A percentile compares a stretch with the other conserved stretches of the same genome.
These are phyloP conservation scores for Ommatoiulus sabulosus DNA, from an alignment of 2,888 invertebrate genomes.

Conservation along the genomic window DNA sequence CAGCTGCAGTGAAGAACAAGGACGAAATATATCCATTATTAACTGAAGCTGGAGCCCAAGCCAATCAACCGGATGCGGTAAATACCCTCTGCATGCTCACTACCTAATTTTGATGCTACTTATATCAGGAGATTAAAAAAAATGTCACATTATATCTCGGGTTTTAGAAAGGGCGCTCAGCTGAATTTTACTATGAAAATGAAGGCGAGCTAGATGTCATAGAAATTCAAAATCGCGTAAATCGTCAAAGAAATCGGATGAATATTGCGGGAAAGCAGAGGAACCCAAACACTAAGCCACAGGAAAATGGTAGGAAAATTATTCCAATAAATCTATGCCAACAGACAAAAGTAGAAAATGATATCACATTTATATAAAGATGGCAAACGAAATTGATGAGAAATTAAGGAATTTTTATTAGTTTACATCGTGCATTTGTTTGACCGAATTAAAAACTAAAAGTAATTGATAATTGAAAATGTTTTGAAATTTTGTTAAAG, in stretches of 20 bases:
- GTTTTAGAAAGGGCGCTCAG: constrained; percentile 58
- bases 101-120: not conserved
- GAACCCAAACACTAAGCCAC: constrained; percentile 31
- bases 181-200: constrained; percentile 58
- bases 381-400: no score
- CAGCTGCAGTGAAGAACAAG: constrained; percentile 74
- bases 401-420: no score
- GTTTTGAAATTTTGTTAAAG: no score
- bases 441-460: no score
- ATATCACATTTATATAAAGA: not conserved
- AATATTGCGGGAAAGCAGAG: constrained; percentile 50
- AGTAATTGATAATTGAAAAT: no score
- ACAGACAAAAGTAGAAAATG: not conserved
- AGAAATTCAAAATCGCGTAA: constrained; percentile 59
- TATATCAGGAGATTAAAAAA: not conserved
- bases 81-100: not conserved
- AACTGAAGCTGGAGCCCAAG: constrained; percentile 86
- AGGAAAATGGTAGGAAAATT: constrained; percentile 61
- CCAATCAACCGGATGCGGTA: constrained; percentile 68
- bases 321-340: not conserved
- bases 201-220: constrained; percentile 59
- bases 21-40: constrained; percentile 88
- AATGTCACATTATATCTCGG: not conserved
- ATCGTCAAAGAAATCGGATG: constrained; percentile 55
- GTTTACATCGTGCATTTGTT: no score